A percentile compares a stretch with the other conserved stretches of the same genome.
phyloP scores from a whole-genome alignment of 2,888 invertebrate species.

The Tetropium fuscum region DNA sequence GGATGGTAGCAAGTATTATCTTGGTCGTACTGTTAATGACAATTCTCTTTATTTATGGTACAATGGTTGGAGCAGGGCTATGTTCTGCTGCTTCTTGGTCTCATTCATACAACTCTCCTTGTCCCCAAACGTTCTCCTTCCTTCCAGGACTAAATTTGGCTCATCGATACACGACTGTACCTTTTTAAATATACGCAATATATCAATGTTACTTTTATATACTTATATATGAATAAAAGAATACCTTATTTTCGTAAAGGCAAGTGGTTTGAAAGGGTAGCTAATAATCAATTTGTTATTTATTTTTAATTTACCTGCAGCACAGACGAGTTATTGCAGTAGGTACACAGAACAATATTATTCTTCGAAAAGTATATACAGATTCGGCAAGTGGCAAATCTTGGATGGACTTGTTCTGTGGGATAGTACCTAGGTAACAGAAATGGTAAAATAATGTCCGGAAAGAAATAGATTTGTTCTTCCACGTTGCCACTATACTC shows the following conservation, averaged over 20 bases:
- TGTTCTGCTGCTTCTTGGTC: slow-evolving; percentile 39
- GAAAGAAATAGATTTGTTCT: no score
- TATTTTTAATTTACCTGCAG: neutral
- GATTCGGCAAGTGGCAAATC: no score
- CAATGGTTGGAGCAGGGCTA: slow-evolving; percentile 48
- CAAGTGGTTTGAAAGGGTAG: neutral
- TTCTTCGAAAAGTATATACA: no score
- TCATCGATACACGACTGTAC: slow-evolving; percentile 7
- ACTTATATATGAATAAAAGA: neutral
- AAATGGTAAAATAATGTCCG: no score
- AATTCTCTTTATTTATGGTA: slow-evolving; percentile 48
- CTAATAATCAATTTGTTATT: neutral
- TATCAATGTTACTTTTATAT: neutral
- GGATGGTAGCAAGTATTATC: slow-evolving; percentile 43
- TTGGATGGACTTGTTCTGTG: no score
- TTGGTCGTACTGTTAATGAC: slow-evolving; percentile 45
- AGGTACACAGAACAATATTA: no score
- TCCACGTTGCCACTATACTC: no score
- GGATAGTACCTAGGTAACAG: no score
- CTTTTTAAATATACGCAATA: slow-evolving; percentile 14
- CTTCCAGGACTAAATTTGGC: slow-evolving; percentile 35
- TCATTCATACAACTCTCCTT: slow-evolving; percentile 27
- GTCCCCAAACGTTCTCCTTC: slow-evolving; percentile 36
- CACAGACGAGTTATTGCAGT: no score
- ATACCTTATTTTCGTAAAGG: neutral